Evolutionary conservation across 2,888 invertebrate species (phyloP).

Genomic region (Lysandra bellargus): DNA sequence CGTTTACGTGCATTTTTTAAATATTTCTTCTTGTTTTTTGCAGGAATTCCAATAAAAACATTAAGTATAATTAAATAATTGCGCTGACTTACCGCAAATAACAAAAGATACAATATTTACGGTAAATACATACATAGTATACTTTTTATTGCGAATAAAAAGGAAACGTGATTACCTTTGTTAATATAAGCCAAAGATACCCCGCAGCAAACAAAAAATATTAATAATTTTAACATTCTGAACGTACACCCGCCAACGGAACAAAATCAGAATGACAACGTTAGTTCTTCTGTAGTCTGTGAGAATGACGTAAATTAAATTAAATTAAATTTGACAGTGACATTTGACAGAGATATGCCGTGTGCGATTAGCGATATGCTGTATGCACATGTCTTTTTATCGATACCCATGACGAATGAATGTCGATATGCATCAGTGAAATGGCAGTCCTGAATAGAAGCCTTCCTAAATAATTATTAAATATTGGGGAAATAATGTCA

Average conservation of each 20-base stretch:
- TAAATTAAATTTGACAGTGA: neutral
- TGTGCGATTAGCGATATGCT: neutral
- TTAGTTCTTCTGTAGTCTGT: neutral
- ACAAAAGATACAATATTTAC: neutral
- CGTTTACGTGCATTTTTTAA: neutral
- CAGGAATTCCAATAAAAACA: neutral
- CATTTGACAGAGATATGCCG: neutral
- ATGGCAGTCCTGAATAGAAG: too few species aligned
- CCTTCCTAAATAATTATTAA: too few species aligned
- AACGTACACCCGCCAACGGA: slow-evolving; percentile 45
- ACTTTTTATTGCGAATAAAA: neutral
- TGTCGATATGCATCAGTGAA: too few species aligned
- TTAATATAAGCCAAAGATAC: slow-evolving; percentile 52
- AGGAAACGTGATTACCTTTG: slow-evolving; percentile 56
- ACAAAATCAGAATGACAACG: slow-evolving; percentile 37
- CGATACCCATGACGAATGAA: neutral
- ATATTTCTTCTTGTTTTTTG: neutral
- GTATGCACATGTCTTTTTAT: neutral
- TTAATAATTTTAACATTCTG: slow-evolving; percentile 47
- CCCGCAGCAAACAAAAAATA: slow-evolving; percentile 57
- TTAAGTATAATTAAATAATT: slow-evolving; percentile 1
- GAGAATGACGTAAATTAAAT: too few species aligned
- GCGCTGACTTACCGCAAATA: neutral
- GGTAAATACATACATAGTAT: neutral
- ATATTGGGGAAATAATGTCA: too few species aligned